Percentiles rank a stretch among this genome's conserved stretches.
Conservation (phyloP, 2,113 vertebrate species). For the Myxocyprinus asiaticus region DNA sequence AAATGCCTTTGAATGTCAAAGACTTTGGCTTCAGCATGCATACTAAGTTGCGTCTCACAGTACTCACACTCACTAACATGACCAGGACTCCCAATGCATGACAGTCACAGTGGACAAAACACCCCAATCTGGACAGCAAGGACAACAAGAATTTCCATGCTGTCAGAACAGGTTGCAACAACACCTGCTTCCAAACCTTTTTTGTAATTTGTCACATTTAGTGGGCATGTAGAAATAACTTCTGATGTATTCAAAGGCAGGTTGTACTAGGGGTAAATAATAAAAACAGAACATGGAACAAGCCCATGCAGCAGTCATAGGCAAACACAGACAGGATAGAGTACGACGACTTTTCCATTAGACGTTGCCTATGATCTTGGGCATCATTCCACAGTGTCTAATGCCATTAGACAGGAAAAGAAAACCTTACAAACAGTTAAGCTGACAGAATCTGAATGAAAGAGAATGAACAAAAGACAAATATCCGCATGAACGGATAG, state of each 20-base stretch:
- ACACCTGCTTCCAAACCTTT: slow-evolving; percentile 46
- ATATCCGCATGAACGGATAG: slow-evolving; percentile 71
- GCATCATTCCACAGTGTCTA: slow-evolving; percentile 23
- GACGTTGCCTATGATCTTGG: slow-evolving; percentile 15
- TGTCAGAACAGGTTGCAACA: slow-evolving; percentile 42
- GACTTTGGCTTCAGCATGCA: slow-evolving; percentile 21
- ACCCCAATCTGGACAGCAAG: slow-evolving; percentile 22
- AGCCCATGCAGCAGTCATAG: neutral
- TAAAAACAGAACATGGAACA: slow-evolving; percentile 8
- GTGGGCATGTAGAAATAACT: neutral
- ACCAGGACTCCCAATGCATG: slow-evolving; percentile 13
- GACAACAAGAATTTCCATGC: slow-evolving; percentile 25
- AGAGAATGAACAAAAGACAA: slow-evolving; percentile 62
- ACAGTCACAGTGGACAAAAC: slow-evolving; percentile 19
- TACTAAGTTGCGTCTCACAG: slow-evolving; percentile 4
- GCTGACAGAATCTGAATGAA: slow-evolving; percentile 46
- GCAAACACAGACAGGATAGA: neutral
- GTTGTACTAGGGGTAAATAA: neutral
- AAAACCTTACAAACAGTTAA: slow-evolving; percentile 39
- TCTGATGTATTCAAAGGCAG: slow-evolving; percentile 16
- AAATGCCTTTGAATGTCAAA: slow-evolving; percentile 42
- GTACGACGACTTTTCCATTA: slow-evolving; percentile 4
- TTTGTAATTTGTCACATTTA: slow-evolving; percentile 39
- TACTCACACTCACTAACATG: slow-evolving; percentile 4
- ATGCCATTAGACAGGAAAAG: slow-evolving; percentile 33